Conservation (phyloP, 2,888 invertebrate genomes). For the Cephus runcator region DNA sequence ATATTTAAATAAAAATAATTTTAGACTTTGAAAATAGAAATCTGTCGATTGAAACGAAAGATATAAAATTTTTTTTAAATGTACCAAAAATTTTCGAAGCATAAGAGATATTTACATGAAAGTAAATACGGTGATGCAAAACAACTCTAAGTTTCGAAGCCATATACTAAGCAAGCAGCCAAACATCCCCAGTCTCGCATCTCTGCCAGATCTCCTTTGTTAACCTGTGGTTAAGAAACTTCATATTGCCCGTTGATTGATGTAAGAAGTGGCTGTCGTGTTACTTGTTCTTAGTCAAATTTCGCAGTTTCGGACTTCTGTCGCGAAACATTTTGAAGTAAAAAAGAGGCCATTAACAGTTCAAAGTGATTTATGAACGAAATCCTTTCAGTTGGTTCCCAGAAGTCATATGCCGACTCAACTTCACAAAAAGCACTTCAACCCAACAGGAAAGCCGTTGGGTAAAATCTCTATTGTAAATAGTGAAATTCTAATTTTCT, state of each 20-base stretch:
- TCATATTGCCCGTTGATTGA: neutral
- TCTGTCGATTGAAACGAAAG: too few species aligned
- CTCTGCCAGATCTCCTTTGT: constrained; percentile 2
- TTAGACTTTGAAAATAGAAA: too few species aligned
- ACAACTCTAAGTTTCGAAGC: too few species aligned
- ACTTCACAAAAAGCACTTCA: constrained; percentile 3
- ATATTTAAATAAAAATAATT: too few species aligned
- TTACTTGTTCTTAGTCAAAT: constrained; percentile 8
- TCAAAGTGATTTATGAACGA: constrained; percentile 7
- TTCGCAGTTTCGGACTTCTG: neutral
- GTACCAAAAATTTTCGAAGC: too few species aligned
- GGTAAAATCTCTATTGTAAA: neutral
- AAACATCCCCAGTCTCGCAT: constrained; percentile 4
- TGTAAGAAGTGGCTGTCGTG: constrained; percentile 9
- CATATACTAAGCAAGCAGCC: neutral
- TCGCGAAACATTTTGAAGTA: constrained; percentile 6
- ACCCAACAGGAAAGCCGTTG: constrained; percentile 1
- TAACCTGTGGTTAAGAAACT: neutral
- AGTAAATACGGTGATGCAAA: too few species aligned
- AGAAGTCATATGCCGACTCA: constrained; percentile 2
- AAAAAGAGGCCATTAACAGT: neutral
- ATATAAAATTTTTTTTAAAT: too few species aligned
- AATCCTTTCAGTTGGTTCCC: neutral
- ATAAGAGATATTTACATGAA: too few species aligned
- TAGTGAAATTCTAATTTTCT: neutral